Evolutionary conservation across 1,140 invertebrate species (phyloP).

Genomic region (Microplitis demolitor): DNA sequence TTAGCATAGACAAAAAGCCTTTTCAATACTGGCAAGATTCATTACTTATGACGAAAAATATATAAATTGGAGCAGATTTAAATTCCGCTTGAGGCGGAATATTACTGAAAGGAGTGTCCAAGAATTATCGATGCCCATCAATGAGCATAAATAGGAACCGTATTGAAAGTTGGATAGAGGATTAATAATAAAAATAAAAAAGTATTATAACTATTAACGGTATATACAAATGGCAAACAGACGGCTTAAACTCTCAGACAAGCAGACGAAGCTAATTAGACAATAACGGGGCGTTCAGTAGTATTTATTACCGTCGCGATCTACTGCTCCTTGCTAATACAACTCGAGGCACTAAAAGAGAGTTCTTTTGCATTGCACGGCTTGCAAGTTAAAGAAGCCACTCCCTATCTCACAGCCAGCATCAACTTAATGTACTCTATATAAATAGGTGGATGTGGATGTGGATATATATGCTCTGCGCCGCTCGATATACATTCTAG

Average conservation of each 20-base stretch:
- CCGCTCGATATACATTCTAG: neutral
- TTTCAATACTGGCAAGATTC: too few species aligned
- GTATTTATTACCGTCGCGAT: slow-evolving; percentile 30
- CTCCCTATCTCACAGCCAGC: slow-evolving; percentile 21
- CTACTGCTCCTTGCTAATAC: neutral
- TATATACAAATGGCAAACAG: slow-evolving; percentile 12
- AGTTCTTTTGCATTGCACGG: slow-evolving; percentile 25
- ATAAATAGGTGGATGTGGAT: too few species aligned
- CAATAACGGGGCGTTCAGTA: slow-evolving; percentile 28
- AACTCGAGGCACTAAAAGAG: neutral
- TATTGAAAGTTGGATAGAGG: too few species aligned
- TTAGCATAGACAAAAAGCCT: too few species aligned
- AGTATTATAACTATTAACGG: slow-evolving; percentile 5
- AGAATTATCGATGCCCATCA: too few species aligned
- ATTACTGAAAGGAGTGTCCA: too few species aligned
- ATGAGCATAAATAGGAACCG: neutral
- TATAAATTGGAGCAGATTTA: too few species aligned
- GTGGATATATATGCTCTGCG: too few species aligned
- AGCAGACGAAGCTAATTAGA: slow-evolving; percentile 31
- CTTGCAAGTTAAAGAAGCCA: slow-evolving; percentile 11
- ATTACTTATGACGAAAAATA: too few species aligned
- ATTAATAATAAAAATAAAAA: too few species aligned
- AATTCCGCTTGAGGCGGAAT: too few species aligned
- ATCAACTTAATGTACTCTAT: neutral
- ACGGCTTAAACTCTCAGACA: slow-evolving; percentile 17